Evolutionary conservation across 2,797 vertebrate species (phyloP).

Genomic region (Phrynocephalus vlangalii): DNA sequence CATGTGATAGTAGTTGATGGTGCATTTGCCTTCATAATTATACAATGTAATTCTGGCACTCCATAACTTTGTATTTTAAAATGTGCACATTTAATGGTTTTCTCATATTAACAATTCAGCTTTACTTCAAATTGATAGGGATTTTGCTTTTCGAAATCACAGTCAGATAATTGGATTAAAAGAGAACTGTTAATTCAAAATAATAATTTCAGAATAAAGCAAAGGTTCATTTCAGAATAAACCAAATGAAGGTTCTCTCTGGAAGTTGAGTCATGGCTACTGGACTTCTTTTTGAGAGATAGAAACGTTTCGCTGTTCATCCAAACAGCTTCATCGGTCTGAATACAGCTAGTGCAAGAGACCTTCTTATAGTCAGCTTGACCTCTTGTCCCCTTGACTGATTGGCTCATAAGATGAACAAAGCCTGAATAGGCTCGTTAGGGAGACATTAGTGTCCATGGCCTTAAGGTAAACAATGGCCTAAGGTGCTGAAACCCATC

Average conservation of each 20-base stretch:
- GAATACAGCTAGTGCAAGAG: too few relatives aligned
- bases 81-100: neutral
- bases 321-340: too few relatives aligned
- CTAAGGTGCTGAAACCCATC: too few relatives aligned
- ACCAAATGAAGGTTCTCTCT: neutral
- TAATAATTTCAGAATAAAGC: neutral
- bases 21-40: neutral
- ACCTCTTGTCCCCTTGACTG: too few relatives aligned
- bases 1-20: neutral
- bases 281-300: too few relatives aligned
- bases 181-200: neutral
- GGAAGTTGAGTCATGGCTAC: too few relatives aligned
- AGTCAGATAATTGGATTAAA: neutral
- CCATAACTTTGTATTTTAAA: neutral
- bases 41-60: neutral
- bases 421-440: too few relatives aligned
- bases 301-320: too few relatives aligned
- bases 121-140: neutral
- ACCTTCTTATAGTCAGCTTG: too few relatives aligned
- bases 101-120: neutral
- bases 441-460: too few relatives aligned
- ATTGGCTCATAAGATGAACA: too few relatives aligned
- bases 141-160: neutral
- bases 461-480: too few relatives aligned
- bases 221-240: conserved; percentile 2